Conservation (phyloP, 2,888 invertebrate species). For the Aethes cnicana region DNA sequence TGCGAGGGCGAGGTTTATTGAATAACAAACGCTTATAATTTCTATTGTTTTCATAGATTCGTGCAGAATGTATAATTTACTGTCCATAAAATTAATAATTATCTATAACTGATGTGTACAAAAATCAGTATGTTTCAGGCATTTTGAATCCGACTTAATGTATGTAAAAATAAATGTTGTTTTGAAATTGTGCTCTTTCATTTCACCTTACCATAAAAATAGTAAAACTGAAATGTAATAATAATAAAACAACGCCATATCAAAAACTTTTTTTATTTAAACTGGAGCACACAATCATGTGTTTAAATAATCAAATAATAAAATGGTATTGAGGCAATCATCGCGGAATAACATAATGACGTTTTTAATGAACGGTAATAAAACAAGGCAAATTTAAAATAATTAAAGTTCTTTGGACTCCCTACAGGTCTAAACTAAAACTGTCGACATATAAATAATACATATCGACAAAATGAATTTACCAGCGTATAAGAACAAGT, state of each 20-base stretch:
- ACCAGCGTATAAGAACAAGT: too few relatives aligned
- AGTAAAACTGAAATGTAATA: constrained; percentile 1
- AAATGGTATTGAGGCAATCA: constrained; percentile 26
- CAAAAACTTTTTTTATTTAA: constrained; percentile 54
- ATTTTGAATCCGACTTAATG: constrained; percentile 83
- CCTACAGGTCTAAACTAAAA: too few relatives aligned
- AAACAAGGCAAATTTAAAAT: too few relatives aligned
- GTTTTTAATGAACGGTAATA: too few relatives aligned
- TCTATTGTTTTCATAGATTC: constrained; percentile 60
- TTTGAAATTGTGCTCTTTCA: constrained; percentile 77
- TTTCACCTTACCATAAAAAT: constrained; percentile 38
- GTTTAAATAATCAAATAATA: constrained; percentile 42
- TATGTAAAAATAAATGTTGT: constrained; percentile 83
- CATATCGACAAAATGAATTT: too few relatives aligned
- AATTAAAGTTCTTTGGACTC: too few relatives aligned
- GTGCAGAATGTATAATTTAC: constrained; percentile 72
- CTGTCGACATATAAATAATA: too few relatives aligned
- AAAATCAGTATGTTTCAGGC: constrained; percentile 80
- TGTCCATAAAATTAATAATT: constrained; percentile 75
- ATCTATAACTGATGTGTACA: constrained; percentile 79
- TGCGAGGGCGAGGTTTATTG: constrained; percentile 67
- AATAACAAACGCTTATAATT: constrained; percentile 67
- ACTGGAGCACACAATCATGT: constrained; percentile 45
- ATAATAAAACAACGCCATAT: constrained; percentile 35
- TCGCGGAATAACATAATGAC: constrained; percentile 10